Evolutionary conservation across 2,113 vertebrate genomes (phyloP).

Genomic region (Prinia subflava): DNA sequence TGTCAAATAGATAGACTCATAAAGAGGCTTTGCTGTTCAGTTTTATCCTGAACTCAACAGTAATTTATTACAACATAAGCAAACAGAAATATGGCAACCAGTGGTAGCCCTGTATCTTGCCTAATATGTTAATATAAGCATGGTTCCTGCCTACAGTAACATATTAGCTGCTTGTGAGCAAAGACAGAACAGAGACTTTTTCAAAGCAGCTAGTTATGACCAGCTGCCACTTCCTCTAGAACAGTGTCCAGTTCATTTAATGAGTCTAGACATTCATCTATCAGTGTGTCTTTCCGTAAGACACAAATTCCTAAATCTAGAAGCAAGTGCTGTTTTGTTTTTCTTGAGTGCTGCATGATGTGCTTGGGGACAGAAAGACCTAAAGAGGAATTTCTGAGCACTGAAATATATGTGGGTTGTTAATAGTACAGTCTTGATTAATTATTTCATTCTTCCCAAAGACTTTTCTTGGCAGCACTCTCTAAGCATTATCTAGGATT

Average conservation of each 20-base stretch:
- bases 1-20: constrained; percentile 28
- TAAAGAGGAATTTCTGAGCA: not conserved
- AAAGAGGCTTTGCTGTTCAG: constrained; percentile 26
- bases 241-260: not conserved
- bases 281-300: not conserved
- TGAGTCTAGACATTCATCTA: constrained; percentile 4
- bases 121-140: constrained; percentile 51
- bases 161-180: constrained; percentile 39
- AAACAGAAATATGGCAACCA: constrained; percentile 39
- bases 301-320: not conserved
- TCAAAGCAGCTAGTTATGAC: constrained; percentile 1
- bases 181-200: constrained; percentile 6
- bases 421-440: not conserved
- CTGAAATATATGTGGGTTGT: not conserved
- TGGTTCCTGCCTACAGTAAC: constrained; percentile 43
- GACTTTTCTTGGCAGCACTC: not conserved
- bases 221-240: constrained; percentile 22
- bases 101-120: not conserved
- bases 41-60: constrained; percentile 37
- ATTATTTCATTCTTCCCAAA: not conserved
- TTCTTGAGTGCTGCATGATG: not conserved
- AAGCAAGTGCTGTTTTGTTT: not conserved
- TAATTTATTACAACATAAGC: constrained; percentile 57
- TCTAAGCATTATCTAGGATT: not conserved
- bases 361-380: constrained; percentile 2